Evolutionary conservation across 2,888 invertebrate genomes (phyloP), one percentile per base, ranked within the genome.

Genomic region (Galeopsomyia nigrocyanea): DNA sequence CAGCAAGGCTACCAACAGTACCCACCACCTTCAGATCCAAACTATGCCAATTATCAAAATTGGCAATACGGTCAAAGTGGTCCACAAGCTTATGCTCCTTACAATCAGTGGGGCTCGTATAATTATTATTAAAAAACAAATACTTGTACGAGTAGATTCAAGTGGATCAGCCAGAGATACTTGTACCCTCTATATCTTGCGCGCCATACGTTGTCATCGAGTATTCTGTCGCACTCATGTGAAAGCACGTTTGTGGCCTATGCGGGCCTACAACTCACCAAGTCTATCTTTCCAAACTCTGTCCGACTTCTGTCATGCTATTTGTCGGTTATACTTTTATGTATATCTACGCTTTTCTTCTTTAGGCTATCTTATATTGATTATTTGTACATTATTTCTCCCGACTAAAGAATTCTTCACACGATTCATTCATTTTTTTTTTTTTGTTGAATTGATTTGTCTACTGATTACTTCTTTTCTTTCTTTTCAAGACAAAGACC

Each of bases 1-100:
- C 89, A 90, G 78, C 90, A 90, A 70, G 81, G 85, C 55, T 86
- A 86, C 73, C 86, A 86, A 65, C 86, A 86, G 47, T 86, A 86
- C 68, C 86, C 86, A 57, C 84, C 86, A 2, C 86, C 86, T 2
- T 85, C 86, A 0, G 86, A 86, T 78, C 86, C 86, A 0, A 86
- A 86, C 65, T 86, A 86, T 55, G 86, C 86, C 1, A 86, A 85
- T 73, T 86, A 86, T 72, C 86, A 86, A 73, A 86, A 85, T 71
- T 86, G 86, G 86, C 86, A 86, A 55, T 86, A 86, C 68, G 79
- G 86, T 3, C 86, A 86, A 75, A 81, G 86, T 51, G 85, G 85
- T 51, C 85, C 86, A 5, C 86, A 86, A 64, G 83, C 86, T n/a
- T 86, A 86, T 61, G 85, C 84, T n/a, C 83, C 86, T 3, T 86